Base-by-base conservation (phyloP, 2,113 vertebrate genomes). In the Carettochelys insculpta region DNA sequence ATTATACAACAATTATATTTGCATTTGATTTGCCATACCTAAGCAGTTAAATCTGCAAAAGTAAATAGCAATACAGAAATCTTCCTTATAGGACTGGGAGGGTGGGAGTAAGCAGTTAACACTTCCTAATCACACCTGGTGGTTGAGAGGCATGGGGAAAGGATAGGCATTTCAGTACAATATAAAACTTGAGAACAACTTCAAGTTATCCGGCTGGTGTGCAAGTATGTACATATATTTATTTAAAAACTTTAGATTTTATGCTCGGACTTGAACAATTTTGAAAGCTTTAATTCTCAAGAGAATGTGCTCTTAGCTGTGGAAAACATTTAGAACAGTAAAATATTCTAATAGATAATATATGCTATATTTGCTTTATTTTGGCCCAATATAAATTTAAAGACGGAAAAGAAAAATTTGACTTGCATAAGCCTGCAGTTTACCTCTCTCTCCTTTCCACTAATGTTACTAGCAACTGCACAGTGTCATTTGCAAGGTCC, bases 381-480 rank as follows among this genome's bases (percentile, higher is more conserved):
- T 82, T 83, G 95, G 95, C 94, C 91, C 83, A 95, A 75, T 75
- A 75, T 93, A 90, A 87, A 77, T 94, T 85, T 94, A 96, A 96
- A 95, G 95, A 96, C 95, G 94, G 95, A 96, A 96, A 96, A 95
- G 88, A 77, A 94, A 85, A 78, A 16, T 93, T 93, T 93, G 86
- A 95, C 95, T 95, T 95, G 94, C 93, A 95, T 91, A 95, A 88
- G 51, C 90, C 89, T 92, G 90, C 85, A 96, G 81, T 96, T 97
- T 96, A 99, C 99, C 99, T 98, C 96, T 99, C 99, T 96, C 98
- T 98, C 97, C 98, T 98, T 97, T 99, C 99, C 93, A 99, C 99
- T 96, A 99, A 97, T 9, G 99, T 99, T 96, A 99, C 99, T 96
- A 99, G 98, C 92, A 99, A 98, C 88, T 99, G 99, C 96, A 99